Evolutionary conservation across 2,888 invertebrate genomes (phyloP), one percentile per base, ranked within the genome.

Genomic region (Drosophila infuscata): DNA sequence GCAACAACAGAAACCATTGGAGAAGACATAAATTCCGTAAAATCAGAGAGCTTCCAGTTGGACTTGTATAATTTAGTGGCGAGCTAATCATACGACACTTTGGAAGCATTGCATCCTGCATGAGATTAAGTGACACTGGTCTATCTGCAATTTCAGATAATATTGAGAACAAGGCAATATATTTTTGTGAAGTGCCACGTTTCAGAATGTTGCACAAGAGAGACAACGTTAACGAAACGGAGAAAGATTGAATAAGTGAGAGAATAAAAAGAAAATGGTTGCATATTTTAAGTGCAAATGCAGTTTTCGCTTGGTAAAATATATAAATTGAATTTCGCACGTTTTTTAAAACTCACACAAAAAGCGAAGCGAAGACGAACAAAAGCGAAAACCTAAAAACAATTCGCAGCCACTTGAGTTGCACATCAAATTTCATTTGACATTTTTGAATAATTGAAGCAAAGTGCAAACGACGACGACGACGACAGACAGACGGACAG

Each of bases 401-500:
- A 81, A 79, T 81, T 74, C 69, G n/a, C 74, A 76, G 83, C 75
- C 81, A 89, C 85, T 86, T 89, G 88, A 88, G 90, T 81, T 79
- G 72, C 70, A 86, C 89, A 91, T 91, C 86, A 91, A 92, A 92
- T 91, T 91, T 90, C 91, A 91, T 92, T 91, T 92, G 91, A 90
- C 77, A 89, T 88, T 91, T 91, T 90, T 88, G 90, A 90, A 87
- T 87, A 87, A 87, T 90, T 87, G 82, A 84, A 82, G 70, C 70
- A 73, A 82, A 85, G 73, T 80, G 84, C 65, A 74, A 71, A 74
- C 54, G 43, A 20, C 6, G 43, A 43, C 41, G 41, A 41, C 15
- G 41, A 41, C 17, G 38, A 17, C 9, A 25, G 43, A 20, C 43
- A 25, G 12, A 12, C 7, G 46, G 46, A 15, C 46, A 46, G 20